A percentile compares a stretch with the other conserved stretches of the same genome.
phyloP scores from a whole-genome alignment of 1,140 invertebrate species.

The Hormaphis cornu region DNA sequence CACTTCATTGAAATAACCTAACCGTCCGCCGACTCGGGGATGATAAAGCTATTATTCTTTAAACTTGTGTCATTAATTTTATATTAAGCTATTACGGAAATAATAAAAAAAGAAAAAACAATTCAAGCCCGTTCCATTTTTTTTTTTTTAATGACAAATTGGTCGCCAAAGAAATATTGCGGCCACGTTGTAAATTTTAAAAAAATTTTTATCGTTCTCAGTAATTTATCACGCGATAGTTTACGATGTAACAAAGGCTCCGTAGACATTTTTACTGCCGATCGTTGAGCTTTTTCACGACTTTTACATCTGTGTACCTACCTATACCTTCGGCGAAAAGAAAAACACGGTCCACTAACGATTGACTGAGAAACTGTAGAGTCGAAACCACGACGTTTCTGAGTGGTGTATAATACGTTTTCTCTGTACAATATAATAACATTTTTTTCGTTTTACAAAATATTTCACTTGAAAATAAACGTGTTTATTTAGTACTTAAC shows the following conservation, averaged over 20 bases:
- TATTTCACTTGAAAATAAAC: no score
- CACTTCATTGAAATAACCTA: neutral
- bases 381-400: neutral
- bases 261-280: neutral
- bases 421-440: no score
- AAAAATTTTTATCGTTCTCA: neutral
- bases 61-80: neutral
- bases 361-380: neutral
- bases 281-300: neutral
- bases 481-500: no score
- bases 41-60: neutral
- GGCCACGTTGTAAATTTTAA: neutral
- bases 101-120: neutral
- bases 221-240: neutral
- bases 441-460: no score
- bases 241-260: neutral
- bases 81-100: neutral
- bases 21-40: neutral
- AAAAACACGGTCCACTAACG: neutral
- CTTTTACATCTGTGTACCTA: neutral
- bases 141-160: neutral
- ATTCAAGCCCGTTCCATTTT: neutral
- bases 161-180: neutral
- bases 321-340: neutral
- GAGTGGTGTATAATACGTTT: no score